Evolutionary conservation across 2,888 invertebrate species (phyloP).

Genomic region (Polyommatus iphigenia): DNA sequence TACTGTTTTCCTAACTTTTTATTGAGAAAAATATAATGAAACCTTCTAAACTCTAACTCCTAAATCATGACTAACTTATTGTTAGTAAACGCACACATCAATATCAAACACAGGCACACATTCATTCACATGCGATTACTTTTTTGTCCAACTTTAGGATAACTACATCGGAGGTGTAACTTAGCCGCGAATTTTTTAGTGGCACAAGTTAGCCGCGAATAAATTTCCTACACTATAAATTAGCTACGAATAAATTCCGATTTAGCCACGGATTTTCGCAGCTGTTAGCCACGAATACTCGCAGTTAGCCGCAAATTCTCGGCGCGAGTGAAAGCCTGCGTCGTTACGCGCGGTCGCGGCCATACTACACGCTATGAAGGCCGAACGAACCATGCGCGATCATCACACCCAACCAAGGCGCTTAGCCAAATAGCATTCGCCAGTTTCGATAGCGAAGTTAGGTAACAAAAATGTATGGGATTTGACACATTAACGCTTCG

Average conservation of each 20-base stretch:
- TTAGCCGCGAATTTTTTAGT: background rate
- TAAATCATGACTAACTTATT: background rate
- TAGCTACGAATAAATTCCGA: background rate
- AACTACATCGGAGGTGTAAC: background rate
- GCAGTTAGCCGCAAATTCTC: background rate
- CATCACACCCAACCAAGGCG: background rate
- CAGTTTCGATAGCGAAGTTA: background rate
- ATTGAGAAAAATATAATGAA: background rate
- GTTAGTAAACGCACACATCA: background rate
- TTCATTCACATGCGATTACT: background rate
- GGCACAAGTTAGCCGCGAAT: background rate
- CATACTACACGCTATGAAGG: constrained; percentile 21
- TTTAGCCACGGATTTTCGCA: background rate
- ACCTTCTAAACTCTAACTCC: background rate
- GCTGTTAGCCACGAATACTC: background rate
- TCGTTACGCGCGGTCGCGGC: constrained; percentile 19
- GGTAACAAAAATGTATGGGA: background rate
- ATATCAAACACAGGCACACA: background rate
- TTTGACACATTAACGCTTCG: too few species aligned
- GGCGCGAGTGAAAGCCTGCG: constrained; percentile 6
- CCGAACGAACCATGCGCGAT: background rate
- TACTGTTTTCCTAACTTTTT: background rate
- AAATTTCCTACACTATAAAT: background rate
- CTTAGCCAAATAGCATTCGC: background rate
- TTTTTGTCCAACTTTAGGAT: background rate